A percentile compares a stretch with the other conserved stretches of the same genome.
Conservation (phyloP, 2,888 invertebrate genomes). For the Nephrotoma guestfalica region DNA sequence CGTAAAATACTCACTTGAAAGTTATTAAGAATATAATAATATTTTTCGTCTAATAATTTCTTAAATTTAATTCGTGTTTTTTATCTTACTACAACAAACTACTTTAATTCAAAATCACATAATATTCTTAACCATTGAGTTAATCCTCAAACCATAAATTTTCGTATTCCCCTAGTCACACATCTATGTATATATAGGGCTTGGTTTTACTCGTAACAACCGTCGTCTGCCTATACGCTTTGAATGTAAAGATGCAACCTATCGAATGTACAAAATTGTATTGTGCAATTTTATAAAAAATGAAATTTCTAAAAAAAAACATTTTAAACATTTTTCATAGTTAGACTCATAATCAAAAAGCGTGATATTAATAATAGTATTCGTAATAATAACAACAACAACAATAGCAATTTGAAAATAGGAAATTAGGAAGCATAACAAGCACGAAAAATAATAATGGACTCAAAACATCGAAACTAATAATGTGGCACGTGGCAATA, state of each 20-base stretch:
- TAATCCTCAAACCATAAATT: background rate
- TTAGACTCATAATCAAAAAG: background rate
- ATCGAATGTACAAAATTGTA: background rate
- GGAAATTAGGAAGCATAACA: background rate
- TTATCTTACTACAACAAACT: background rate
- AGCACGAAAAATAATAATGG: background rate
- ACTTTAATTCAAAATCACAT: background rate
- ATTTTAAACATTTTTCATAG: background rate
- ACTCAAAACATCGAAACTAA: background rate
- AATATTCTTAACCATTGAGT: background rate
- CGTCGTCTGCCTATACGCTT: background rate
- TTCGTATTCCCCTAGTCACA: background rate
- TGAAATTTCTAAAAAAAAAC: background rate
- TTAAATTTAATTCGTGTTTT: background rate
- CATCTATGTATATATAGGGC: background rate
- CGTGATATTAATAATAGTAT: background rate
- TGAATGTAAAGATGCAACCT: background rate
- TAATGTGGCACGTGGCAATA: background rate
- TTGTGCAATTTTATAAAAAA: background rate
- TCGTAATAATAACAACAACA: background rate
- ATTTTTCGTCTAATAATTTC: background rate
- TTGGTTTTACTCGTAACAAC: background rate
- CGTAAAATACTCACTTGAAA: background rate
- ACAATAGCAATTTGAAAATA: background rate
- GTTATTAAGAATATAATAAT: background rate